Conservation (phyloP, 1,140 invertebrate species). For the Conopomorpha cramerella region DNA sequence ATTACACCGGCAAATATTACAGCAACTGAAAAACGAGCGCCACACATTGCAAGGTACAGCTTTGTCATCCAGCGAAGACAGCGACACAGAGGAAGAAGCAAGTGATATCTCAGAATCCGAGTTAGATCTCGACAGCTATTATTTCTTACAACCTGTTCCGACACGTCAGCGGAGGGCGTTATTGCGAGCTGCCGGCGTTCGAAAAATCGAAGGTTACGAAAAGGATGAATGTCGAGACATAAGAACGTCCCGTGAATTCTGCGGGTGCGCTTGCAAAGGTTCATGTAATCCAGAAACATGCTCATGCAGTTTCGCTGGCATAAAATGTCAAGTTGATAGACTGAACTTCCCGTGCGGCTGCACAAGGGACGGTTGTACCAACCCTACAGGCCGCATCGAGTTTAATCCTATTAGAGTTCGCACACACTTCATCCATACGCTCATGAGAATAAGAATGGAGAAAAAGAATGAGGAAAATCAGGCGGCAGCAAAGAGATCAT, state of each 20-base stretch:
- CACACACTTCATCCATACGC: constrained; percentile 96
- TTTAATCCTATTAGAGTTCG: constrained; percentile 94
- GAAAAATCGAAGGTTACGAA: constrained; percentile 91
- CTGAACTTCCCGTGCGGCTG: constrained; percentile 97
- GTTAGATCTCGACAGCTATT: constrained; percentile 89
- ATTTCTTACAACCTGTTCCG: constrained; percentile 91
- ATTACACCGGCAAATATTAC: constrained; percentile 80
- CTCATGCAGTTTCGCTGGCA: constrained; percentile 90
- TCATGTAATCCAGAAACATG: constrained; percentile 95
- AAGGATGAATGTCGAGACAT: constrained; percentile 95
- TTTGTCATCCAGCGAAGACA: constrained; percentile 74
- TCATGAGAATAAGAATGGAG: constrained; percentile 93
- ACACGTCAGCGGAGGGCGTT: constrained; percentile 87
- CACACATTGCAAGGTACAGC: constrained; percentile 56
- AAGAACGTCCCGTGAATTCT: constrained; percentile 88
- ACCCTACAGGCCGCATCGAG: constrained; percentile 90
- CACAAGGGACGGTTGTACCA: constrained; percentile 90
- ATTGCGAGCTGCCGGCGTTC: constrained; percentile 85
- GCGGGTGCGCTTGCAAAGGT: constrained; percentile 93
- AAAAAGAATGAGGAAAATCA: constrained; percentile 56
- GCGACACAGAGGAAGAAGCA: constrained; percentile 78
- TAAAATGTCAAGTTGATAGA: constrained; percentile 96
- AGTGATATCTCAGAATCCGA: constrained; percentile 84
- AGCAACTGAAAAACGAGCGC: constrained; percentile 74
- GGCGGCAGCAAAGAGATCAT: constrained; percentile 39